These are phyloP conservation scores for Typhlichthys eigenmanni DNA, from an alignment of 2,797 vertebrate genomes.

Conservation along the genomic window DNA sequence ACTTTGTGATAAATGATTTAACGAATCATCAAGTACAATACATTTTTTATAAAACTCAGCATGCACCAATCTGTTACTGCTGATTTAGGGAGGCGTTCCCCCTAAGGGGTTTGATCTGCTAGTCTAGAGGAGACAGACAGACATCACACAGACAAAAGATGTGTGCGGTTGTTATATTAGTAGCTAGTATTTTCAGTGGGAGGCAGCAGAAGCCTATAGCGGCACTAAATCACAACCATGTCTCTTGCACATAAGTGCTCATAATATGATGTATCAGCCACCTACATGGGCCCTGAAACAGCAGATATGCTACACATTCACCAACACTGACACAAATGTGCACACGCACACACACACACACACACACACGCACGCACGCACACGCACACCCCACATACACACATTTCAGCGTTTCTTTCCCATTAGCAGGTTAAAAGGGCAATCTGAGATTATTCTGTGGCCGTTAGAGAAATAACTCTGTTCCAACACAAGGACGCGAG, in stretches of 20 bases:
- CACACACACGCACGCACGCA: background rate
- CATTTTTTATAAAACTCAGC: no score
- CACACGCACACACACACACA: slow-evolving; percentile 12
- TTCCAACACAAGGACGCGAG: no score
- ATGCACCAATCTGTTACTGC: no score
- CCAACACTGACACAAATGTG: slow-evolving; percentile 32
- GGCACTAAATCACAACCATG: slow-evolving; percentile 43
- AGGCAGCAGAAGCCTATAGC: slow-evolving; percentile 19
- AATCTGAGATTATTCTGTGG: no score
- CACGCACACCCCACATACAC: background rate
- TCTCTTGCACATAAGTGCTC: slow-evolving; percentile 48
- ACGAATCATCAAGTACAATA: no score
- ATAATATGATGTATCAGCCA: slow-evolving; percentile 61
- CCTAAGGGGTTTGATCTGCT: background rate
- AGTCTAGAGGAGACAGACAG: background rate
- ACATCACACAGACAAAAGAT: background rate
- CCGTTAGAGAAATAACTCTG: no score
- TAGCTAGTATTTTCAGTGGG: background rate
- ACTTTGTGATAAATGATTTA: no score
- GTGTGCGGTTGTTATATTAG: background rate
- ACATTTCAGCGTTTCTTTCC: background rate
- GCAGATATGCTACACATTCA: slow-evolving; percentile 24
- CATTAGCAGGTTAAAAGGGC: no score
- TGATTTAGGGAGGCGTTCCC: no score
- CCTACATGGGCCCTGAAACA: slow-evolving; percentile 45